Percentiles rank a stretch among this genome's conserved stretches.
These are phyloP conservation scores for Blennius ocellaris DNA, from an alignment of 2,113 vertebrate genomes.

Conservation along the genomic window DNA sequence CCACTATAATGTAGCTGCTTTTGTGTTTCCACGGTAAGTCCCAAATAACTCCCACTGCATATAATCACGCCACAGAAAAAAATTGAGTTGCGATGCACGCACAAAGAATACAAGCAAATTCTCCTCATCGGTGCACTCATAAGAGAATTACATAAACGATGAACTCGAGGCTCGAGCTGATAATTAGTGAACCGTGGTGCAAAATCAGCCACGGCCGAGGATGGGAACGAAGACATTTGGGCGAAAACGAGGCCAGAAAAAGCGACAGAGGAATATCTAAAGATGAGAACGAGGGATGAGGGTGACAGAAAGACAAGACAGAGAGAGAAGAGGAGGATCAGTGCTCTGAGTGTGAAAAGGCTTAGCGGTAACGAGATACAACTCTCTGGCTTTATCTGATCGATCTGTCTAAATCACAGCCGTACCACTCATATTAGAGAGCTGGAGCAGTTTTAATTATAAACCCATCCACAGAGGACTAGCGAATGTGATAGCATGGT, in stretches of 20 bases:
- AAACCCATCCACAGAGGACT: slow-evolving; percentile 57
- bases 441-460: slow-evolving; percentile 77
- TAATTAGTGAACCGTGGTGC: background rate
- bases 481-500: slow-evolving; percentile 45
- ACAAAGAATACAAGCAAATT: background rate
- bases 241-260: background rate
- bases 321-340: slow-evolving; percentile 45
- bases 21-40: no score
- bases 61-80: slow-evolving; percentile 9
- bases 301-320: slow-evolving; percentile 23
- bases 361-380: slow-evolving; percentile 63
- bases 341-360: slow-evolving; percentile 64
- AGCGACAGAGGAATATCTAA: slow-evolving; percentile 37
- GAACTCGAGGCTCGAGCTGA: background rate
- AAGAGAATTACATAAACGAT: background rate
- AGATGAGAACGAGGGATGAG: slow-evolving; percentile 8
- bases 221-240: background rate
- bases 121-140: background rate
- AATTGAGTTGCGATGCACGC: background rate
- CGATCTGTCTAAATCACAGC: slow-evolving; percentile 73
- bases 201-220: slow-evolving; percentile 3
- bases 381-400: slow-evolving; percentile 69
- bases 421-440: slow-evolving; percentile 61
- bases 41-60: background rate
- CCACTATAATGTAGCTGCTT: background rate